Percentiles rank a stretch among this genome's conserved stretches.
Conservation (phyloP, 2,797 vertebrate genomes). For the Bradypus variegatus region DNA sequence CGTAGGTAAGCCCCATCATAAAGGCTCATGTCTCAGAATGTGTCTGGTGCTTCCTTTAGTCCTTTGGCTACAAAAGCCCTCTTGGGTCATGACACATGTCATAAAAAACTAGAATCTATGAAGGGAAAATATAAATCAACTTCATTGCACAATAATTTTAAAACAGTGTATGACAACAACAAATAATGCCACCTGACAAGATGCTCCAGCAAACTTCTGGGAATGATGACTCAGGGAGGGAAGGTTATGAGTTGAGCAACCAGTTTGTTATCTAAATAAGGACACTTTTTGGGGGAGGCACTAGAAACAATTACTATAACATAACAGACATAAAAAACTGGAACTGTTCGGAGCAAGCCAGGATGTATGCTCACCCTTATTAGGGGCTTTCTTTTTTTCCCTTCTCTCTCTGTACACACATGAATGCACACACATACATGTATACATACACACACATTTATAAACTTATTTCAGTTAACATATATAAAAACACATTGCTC, state of each 20-base stretch:
- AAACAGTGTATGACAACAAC: neutral
- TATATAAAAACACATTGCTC: too few species aligned
- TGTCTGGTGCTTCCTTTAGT: too few species aligned
- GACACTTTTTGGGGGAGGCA: neutral
- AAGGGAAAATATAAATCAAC: neutral
- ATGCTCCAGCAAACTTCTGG: neutral
- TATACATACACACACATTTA: neutral
- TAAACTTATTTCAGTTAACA: neutral
- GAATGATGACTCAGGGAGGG: neutral
- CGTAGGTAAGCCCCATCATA: too few species aligned
- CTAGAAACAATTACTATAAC: rapidly evolving
- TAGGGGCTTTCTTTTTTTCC: neutral
- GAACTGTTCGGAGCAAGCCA: neutral
- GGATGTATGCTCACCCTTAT: rapidly evolving
- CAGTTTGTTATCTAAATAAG: neutral
- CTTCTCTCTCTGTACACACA: neutral
- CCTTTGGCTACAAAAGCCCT: too few species aligned
- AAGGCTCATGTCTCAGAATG: too few species aligned
- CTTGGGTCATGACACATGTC: too few species aligned
- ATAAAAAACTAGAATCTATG: neutral
- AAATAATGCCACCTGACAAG: neutral
- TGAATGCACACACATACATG: too few species aligned
- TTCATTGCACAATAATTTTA: neutral
- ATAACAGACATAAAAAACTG: rapidly evolving
- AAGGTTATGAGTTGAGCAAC: neutral